Conservation (phyloP, 2,888 invertebrate species). For the Brenthis hecate region DNA sequence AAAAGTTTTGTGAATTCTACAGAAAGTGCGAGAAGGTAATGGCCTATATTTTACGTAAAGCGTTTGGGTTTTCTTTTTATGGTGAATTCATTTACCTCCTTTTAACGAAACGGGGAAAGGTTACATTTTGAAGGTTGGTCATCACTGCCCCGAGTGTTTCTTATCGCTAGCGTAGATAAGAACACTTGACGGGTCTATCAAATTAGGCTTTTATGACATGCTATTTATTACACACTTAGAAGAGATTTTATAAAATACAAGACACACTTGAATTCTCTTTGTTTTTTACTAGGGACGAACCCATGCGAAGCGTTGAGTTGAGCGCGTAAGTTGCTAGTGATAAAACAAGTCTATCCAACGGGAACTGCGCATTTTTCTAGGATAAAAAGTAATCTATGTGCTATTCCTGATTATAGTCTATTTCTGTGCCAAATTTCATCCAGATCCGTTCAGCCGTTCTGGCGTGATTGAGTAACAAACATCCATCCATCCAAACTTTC, state of each 20-base stretch:
- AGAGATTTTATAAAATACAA: neutral
- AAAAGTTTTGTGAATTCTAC: neutral
- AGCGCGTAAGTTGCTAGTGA: too few relatives aligned
- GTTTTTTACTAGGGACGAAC: too few relatives aligned
- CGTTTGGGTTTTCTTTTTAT: conserved; percentile 24
- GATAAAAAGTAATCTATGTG: too few relatives aligned
- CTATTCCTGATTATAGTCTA: too few relatives aligned
- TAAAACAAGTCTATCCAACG: too few relatives aligned
- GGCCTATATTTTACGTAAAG: conserved; percentile 17
- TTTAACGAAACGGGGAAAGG: conserved; percentile 32
- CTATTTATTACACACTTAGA: conserved; percentile 9
- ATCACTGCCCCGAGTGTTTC: conserved; percentile 32
- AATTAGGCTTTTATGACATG: conserved; percentile 33
- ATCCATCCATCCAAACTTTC: too few relatives aligned
- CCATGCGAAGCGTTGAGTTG: too few relatives aligned
- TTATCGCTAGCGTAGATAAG: conserved; percentile 37
- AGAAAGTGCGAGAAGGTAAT: conserved; percentile 18
- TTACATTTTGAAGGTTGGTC: conserved; percentile 32
- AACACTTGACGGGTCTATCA: conserved; percentile 35
- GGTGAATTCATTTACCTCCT: conserved; percentile 34
- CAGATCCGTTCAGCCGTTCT: too few relatives aligned
- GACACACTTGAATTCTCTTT: too few relatives aligned
- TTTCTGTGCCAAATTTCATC: too few relatives aligned
- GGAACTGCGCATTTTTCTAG: too few relatives aligned
- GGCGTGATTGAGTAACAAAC: too few relatives aligned